These are phyloP conservation scores for Pelosia muscerda DNA, from an alignment of 2,888 invertebrate genomes.

Conservation along the genomic window DNA sequence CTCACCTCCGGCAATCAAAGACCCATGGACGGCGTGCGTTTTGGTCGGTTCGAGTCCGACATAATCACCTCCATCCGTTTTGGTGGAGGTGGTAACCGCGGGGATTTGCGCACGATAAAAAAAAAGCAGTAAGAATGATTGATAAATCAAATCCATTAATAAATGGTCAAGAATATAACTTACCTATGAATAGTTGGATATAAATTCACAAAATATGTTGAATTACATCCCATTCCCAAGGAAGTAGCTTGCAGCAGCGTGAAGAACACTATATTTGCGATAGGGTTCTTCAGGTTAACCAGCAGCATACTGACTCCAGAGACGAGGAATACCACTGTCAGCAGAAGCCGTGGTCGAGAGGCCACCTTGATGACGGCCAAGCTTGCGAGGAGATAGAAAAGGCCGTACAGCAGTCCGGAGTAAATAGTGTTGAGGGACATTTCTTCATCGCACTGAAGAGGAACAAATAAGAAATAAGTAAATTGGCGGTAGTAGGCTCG, in stretches of 20 bases:
- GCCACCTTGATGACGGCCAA: constrained; percentile 73
- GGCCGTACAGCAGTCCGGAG: constrained; percentile 87
- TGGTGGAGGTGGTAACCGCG: too few relatives aligned
- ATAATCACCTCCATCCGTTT: too few relatives aligned
- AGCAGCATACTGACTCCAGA: constrained; percentile 84
- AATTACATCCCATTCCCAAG: constrained; percentile 62
- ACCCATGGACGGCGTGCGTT: too few relatives aligned
- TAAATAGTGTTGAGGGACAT: constrained; percentile 86
- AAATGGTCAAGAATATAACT: constrained; percentile 19
- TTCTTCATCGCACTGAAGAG: constrained; percentile 58
- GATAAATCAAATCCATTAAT: too few relatives aligned
- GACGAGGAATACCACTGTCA: constrained; percentile 73
- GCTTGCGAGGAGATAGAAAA: constrained; percentile 85
- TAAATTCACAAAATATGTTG: constrained; percentile 67
- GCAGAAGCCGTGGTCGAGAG: constrained; percentile 80
- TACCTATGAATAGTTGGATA: constrained; percentile 72
- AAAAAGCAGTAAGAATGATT: too few relatives aligned
- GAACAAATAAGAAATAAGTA: too few relatives aligned
- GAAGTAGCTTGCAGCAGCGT: constrained; percentile 59
- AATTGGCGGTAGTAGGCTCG: too few relatives aligned
- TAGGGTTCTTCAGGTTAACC: constrained; percentile 71
- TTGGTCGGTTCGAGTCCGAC: too few relatives aligned
- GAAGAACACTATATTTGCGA: constrained; percentile 63
- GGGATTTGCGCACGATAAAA: too few relatives aligned
- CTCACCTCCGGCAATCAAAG: too few relatives aligned